Conservation (phyloP, 30 jellyfish, hydroid and myxozoan species). For the Turritopsis dohrnii region DNA sequence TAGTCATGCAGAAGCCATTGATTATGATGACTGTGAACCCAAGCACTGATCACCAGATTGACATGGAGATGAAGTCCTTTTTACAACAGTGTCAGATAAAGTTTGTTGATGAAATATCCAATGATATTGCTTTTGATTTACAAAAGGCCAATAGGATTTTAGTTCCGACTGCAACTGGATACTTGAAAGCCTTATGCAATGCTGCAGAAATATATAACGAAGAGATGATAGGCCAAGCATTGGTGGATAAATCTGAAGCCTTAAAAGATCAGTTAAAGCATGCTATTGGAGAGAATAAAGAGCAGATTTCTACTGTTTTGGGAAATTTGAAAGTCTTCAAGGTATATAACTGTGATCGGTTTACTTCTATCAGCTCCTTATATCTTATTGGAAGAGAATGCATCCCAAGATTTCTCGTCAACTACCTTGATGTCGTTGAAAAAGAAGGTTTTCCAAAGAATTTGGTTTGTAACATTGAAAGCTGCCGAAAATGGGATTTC, state of each 20-base stretch:
- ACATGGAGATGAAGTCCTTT: background rate
- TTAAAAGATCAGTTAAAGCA: background rate
- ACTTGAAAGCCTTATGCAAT: background rate
- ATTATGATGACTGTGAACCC: background rate
- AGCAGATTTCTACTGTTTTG: background rate
- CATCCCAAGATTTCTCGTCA: background rate
- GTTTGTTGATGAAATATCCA: conserved; percentile 7
- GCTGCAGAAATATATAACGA: background rate
- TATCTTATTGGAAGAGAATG: background rate
- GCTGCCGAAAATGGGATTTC: background rate
- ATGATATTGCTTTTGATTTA: background rate
- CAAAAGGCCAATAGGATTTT: background rate
- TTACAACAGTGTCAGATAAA: conserved; percentile 1
- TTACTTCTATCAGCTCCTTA: background rate
- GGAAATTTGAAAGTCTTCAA: background rate
- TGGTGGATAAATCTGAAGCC: background rate
- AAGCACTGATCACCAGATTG: background rate
- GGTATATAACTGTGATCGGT: background rate
- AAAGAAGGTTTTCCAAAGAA: background rate
- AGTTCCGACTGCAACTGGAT: background rate
- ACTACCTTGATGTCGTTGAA: background rate
- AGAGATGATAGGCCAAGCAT: background rate
- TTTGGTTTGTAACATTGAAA: background rate
- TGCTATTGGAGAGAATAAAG: background rate
- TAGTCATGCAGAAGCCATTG: background rate